These are phyloP conservation scores for Macrophya annulata DNA, from an alignment of 2,888 invertebrate species.

Conservation along the genomic window DNA sequence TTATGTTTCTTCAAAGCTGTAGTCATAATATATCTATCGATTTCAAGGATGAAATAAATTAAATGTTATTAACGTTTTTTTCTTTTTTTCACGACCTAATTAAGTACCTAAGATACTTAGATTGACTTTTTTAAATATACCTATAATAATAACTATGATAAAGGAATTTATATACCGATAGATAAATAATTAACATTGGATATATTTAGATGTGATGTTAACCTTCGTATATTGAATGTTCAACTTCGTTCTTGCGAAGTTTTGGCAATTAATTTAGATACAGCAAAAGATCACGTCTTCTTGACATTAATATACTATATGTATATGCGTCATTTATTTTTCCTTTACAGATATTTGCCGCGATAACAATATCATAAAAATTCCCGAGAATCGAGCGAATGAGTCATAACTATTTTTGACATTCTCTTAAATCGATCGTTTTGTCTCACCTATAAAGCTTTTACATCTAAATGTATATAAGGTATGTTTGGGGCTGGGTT, in stretches of 20 bases:
- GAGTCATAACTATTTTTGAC: constrained; percentile 53
- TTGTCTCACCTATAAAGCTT: not conserved
- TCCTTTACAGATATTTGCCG: not conserved
- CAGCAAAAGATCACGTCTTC: not conserved
- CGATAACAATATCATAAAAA: constrained; percentile 47
- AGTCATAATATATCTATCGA: no score
- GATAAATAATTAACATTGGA: not conserved
- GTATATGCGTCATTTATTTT: not conserved
- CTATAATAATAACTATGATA: not conserved
- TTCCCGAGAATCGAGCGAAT: constrained; percentile 18
- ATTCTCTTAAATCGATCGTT: constrained; percentile 23
- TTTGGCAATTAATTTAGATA: constrained; percentile 38
- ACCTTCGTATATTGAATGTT: constrained; percentile 30
- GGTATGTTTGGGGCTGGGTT: no score
- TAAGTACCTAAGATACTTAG: not conserved
- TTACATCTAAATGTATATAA: not conserved
- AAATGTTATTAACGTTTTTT: no score
- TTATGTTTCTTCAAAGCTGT: not conserved
- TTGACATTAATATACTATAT: constrained; percentile 58
- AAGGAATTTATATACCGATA: not conserved
- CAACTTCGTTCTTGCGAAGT: not conserved
- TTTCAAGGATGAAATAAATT: not conserved
- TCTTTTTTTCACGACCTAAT: not conserved
- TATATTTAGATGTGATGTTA: constrained; percentile 4
- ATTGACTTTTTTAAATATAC: not conserved